Percentiles rank a stretch among this genome's conserved stretches.
phyloP scores from a whole-genome alignment of 2,888 invertebrate genomes.

The Thereva unica region DNA sequence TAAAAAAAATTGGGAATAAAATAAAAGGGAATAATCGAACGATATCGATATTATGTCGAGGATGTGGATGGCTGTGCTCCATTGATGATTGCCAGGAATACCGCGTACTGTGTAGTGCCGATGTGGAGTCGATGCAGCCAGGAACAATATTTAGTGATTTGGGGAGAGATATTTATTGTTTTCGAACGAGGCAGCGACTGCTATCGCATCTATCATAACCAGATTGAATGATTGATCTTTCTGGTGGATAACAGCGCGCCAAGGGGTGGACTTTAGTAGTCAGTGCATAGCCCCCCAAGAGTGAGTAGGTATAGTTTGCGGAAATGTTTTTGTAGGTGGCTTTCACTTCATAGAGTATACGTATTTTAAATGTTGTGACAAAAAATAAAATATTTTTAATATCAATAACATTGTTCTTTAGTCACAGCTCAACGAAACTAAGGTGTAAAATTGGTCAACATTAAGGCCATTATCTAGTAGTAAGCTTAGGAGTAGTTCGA shows the following conservation, averaged over 20 bases:
- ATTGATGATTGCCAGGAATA: neutral
- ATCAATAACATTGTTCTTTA: no score
- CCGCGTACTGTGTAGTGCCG: constrained; percentile 22
- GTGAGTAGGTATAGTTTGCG: constrained; percentile 34
- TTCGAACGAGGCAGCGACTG: constrained; percentile 46
- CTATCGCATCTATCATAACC: constrained; percentile 47
- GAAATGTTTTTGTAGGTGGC: neutral
- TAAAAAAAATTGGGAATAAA: no score
- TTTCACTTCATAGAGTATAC: neutral
- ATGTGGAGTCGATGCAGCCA: constrained; percentile 23
- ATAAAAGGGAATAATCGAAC: no score
- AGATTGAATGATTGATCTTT: constrained; percentile 43
- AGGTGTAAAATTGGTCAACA: no score
- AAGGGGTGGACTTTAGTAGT: constrained; percentile 43
- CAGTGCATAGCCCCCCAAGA: constrained; percentile 41
- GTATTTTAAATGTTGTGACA: no score
- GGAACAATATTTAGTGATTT: constrained; percentile 37
- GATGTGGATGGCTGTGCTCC: constrained; percentile 7
- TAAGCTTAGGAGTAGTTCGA: no score
- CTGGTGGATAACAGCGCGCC: constrained; percentile 42
- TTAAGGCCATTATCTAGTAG: no score
- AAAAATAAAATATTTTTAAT: no score
- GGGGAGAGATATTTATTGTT: constrained; percentile 46
- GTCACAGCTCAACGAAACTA: no score
- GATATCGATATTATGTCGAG: neutral